Evolutionary conservation across 2,888 invertebrate species (phyloP).

Genomic region (Silvanus unidentatus): DNA sequence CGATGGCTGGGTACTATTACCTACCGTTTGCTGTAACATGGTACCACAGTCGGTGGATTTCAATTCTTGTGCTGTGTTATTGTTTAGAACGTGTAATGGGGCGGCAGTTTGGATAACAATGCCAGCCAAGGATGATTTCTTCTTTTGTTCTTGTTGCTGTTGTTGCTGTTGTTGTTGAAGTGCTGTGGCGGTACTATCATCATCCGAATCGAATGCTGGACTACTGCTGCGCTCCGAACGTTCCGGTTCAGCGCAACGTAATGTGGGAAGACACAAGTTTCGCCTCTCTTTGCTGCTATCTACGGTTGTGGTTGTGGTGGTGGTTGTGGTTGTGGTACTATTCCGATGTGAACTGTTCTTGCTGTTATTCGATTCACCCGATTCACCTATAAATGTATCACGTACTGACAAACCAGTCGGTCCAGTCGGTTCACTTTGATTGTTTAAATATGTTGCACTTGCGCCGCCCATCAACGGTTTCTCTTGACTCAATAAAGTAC

Average conservation of each 20-base stretch:
- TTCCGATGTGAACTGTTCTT: constrained; percentile 56
- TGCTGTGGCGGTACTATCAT: constrained; percentile 61
- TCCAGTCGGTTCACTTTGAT: constrained; percentile 22
- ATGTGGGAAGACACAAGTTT: constrained; percentile 28
- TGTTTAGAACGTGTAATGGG: constrained; percentile 45
- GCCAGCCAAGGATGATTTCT: constrained; percentile 62
- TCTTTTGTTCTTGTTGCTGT: constrained; percentile 46
- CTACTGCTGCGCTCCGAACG: constrained; percentile 83
- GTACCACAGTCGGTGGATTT: too few relatives aligned
- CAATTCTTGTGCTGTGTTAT: constrained; percentile 34
- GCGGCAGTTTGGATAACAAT: constrained; percentile 63
- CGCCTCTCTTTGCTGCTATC: constrained; percentile 27
- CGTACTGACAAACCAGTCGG: constrained; percentile 27
- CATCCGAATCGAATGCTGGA: constrained; percentile 91
- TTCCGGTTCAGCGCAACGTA: constrained; percentile 42
- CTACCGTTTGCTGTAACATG: constrained; percentile 35
- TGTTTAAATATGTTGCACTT: constrained; percentile 35
- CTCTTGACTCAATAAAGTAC: constrained; percentile 64
- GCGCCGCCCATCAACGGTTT: constrained; percentile 49
- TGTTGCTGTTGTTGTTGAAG: constrained; percentile 12
- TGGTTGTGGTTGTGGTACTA: constrained; percentile 53
- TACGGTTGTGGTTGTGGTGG: constrained; percentile 47
- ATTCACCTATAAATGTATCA: constrained; percentile 37
- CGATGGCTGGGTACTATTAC: constrained; percentile 32
- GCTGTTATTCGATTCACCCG: constrained; percentile 57